Percentiles rank a stretch among this genome's conserved stretches.
Evolutionary conservation across 2,888 invertebrate genomes (phyloP).

Genomic region (Sarcophaga rosellei): DNA sequence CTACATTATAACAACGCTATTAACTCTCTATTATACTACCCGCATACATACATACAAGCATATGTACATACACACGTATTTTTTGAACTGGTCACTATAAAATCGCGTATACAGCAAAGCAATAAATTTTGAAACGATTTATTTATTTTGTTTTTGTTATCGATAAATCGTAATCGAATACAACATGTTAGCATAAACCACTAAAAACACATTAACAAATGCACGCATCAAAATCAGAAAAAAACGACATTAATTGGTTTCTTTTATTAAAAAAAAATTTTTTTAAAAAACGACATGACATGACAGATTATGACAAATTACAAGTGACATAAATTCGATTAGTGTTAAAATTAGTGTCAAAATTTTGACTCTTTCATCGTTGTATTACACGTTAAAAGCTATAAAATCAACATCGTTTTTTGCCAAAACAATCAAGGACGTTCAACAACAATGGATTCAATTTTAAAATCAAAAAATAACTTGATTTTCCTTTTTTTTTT

Average conservation of each 20-base stretch:
- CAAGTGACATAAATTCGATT: conserved; percentile 50
- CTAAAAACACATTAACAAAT: conserved; percentile 19
- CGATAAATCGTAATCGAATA: background rate
- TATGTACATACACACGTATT: background rate
- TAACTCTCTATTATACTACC: no score
- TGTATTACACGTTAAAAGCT: conserved; percentile 44
- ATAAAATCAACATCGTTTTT: conserved; percentile 16
- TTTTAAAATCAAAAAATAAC: background rate
- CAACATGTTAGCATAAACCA: conserved; percentile 8
- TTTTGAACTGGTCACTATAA: background rate
- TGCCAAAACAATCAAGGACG: conserved; percentile 7
- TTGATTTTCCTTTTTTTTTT: no score
- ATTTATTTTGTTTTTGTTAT: background rate
- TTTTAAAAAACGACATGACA: background rate
- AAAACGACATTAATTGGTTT: background rate
- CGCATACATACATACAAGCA: background rate
- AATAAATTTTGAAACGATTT: background rate
- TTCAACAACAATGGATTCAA: conserved; percentile 44
- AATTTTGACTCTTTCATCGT: conserved; percentile 23
- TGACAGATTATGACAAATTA: conserved; percentile 66
- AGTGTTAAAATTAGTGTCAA: conserved; percentile 42
- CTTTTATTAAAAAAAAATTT: conserved; percentile 21
- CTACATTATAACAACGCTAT: background rate
- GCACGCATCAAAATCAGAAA: background rate
- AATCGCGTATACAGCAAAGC: background rate